These are phyloP conservation scores for Hydractinia echinata DNA, from an alignment of 30 jellyfish, hydroid and myxozoan genomes.

Conservation along the genomic window DNA sequence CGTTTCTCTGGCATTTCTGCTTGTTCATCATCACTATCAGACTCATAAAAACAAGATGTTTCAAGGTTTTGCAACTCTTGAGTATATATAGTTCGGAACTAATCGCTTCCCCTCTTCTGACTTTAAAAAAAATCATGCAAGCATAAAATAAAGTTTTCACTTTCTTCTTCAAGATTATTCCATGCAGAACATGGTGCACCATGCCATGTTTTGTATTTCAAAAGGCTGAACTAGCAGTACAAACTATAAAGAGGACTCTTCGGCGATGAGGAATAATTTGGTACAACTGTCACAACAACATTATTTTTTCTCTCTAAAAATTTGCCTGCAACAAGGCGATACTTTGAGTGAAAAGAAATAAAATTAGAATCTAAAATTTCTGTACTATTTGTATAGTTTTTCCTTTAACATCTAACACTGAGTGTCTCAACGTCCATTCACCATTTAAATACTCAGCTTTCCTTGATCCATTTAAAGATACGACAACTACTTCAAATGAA, in stretches of 20 bases:
- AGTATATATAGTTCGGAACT: conserved; percentile 42
- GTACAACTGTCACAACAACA: conserved; percentile 34
- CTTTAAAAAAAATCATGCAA: conserved; percentile 13
- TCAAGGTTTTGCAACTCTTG: conserved; percentile 24
- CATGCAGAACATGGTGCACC: conserved; percentile 7
- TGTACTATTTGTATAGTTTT: neutral
- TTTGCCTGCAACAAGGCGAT: conserved; percentile 18
- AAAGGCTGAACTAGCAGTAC: conserved; percentile 19
- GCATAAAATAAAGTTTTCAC: neutral
- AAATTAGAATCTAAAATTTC: conserved; percentile 16
- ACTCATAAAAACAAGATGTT: conserved; percentile 6
- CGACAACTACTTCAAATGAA: neutral
- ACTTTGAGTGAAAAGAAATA: conserved; percentile 24
- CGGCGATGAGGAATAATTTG: conserved; percentile 28
- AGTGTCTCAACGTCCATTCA: too few species aligned
- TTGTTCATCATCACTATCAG: conserved; percentile 15
- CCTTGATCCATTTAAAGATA: neutral
- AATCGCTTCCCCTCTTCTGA: conserved; percentile 24
- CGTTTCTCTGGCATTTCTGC: conserved; percentile 27
- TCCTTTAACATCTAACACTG: too few species aligned
- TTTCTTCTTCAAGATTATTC: neutral
- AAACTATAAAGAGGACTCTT: conserved; percentile 28
- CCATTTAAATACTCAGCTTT: neutral
- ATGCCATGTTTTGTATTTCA: conserved; percentile 46
- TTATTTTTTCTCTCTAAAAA: conserved; percentile 16